Evolutionary conservation across 2,888 invertebrate genomes (phyloP).

Genomic region (Hyppa rectilinea): DNA sequence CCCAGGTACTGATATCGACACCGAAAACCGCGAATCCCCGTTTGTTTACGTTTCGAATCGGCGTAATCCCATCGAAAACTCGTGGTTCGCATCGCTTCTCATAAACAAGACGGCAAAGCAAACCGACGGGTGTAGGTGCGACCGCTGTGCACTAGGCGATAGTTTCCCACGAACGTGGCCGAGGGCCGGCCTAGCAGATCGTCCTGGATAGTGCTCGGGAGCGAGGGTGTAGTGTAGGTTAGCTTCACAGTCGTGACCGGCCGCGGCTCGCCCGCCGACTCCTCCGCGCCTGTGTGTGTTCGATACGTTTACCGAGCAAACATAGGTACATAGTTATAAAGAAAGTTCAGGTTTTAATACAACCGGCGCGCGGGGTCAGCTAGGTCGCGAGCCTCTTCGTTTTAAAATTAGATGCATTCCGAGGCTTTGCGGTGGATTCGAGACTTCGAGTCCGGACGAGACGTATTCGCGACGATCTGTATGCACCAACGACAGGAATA

Average conservation of each 20-base stretch:
- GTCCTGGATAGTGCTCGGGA: slow-evolving; percentile 87
- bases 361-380: slow-evolving; percentile 88
- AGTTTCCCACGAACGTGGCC: slow-evolving; percentile 87
- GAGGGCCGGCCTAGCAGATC: slow-evolving; percentile 74
- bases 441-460: slow-evolving; percentile 79
- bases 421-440: slow-evolving; percentile 82
- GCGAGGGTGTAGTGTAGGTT: slow-evolving; percentile 80
- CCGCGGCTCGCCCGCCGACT: slow-evolving; percentile 78
- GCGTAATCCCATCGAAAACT: slow-evolving; percentile 72
- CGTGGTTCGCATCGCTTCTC: slow-evolving; percentile 72
- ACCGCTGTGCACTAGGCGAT: slow-evolving; percentile 76
- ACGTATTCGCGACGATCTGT: slow-evolving; percentile 81
- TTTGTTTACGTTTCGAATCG: slow-evolving; percentile 82
- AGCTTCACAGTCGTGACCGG: slow-evolving; percentile 87
- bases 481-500: slow-evolving; percentile 83
- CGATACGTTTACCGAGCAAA: slow-evolving; percentile 88
- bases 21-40: slow-evolving; percentile 83
- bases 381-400: slow-evolving; percentile 89
- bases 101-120: slow-evolving; percentile 72
- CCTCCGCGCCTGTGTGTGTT: slow-evolving; percentile 85
- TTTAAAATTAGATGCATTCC: slow-evolving; percentile 91
- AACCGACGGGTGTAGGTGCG: slow-evolving; percentile 68
- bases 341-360: slow-evolving; percentile 90
- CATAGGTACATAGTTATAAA: slow-evolving; percentile 89
- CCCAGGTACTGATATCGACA: slow-evolving; percentile 88